Conservation (phyloP, 2,888 invertebrate genomes). For the Monoplex corrugatus region DNA sequence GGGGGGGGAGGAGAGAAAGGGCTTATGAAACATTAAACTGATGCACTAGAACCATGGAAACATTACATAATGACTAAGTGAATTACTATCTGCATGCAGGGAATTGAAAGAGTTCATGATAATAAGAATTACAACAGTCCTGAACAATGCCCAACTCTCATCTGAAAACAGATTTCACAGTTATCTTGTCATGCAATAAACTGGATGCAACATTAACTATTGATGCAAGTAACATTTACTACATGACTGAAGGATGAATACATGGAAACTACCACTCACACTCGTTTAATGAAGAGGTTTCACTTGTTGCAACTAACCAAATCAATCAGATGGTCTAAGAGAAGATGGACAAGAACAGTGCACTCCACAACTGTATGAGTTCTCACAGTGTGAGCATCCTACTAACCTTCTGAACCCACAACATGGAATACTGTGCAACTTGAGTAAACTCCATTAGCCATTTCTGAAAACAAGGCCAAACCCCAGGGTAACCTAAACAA, state of each 20-base stretch:
- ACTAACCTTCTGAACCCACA: slow-evolving; percentile 59
- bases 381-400: background rate
- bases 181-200: too few relatives aligned
- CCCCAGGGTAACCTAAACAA: slow-evolving; percentile 3
- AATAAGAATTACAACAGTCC: too few relatives aligned
- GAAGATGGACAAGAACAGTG: background rate
- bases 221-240: background rate
- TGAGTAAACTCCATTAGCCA: slow-evolving; percentile 54
- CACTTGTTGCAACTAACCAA: background rate
- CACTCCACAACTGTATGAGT: background rate
- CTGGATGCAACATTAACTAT: too few relatives aligned
- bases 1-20: too few relatives aligned
- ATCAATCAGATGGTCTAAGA: background rate
- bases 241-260: background rate
- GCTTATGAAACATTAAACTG: too few relatives aligned
- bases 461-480: slow-evolving; percentile 52
- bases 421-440: slow-evolving; percentile 56
- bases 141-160: too few relatives aligned
- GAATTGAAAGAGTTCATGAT: too few relatives aligned
- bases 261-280: background rate
- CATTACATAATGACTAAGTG: too few relatives aligned
- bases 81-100: too few relatives aligned
- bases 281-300: background rate
- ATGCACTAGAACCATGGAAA: too few relatives aligned
- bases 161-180: too few relatives aligned